Evolutionary conservation across 2,888 invertebrate genomes (phyloP).

Genomic region (Helicoverpa assulta): DNA sequence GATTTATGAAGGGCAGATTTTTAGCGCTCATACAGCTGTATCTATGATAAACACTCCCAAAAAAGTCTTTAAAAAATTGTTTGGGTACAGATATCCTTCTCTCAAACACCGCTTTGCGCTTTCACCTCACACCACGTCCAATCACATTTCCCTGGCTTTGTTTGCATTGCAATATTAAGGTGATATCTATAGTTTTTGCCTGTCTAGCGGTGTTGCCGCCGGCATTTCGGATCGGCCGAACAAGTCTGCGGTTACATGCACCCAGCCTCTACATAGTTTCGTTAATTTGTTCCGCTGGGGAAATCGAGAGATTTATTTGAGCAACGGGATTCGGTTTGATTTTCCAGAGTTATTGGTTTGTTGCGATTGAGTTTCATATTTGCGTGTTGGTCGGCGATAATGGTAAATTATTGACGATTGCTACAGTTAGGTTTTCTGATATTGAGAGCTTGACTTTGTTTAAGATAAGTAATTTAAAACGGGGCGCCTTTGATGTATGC

Average conservation of each 20-base stretch:
- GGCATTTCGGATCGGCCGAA: slow-evolving; percentile 65
- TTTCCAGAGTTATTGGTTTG: slow-evolving; percentile 53
- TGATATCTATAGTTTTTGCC: slow-evolving; percentile 80
- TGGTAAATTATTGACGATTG: slow-evolving; percentile 37
- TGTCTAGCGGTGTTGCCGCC: slow-evolving; percentile 65
- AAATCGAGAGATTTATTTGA: slow-evolving; percentile 61
- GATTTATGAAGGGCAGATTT: too few species aligned
- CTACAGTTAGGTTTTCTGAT: slow-evolving; percentile 22
- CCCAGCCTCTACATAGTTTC: slow-evolving; percentile 54
- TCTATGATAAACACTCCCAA: too few species aligned
- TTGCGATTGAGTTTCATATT: slow-evolving; percentile 43
- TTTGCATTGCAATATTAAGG: slow-evolving; percentile 80
- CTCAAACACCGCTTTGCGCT: slow-evolving; percentile 31
- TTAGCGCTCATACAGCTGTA: too few species aligned
- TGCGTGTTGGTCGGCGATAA: slow-evolving; percentile 45
- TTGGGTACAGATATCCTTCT: too few species aligned
- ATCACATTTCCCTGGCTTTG: slow-evolving; percentile 78
- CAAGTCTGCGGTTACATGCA: slow-evolving; percentile 69
- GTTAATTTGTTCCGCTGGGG: slow-evolving; percentile 54
- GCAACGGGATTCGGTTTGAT: slow-evolving; percentile 56
- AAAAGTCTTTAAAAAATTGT: too few species aligned
- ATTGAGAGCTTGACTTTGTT: slow-evolving; percentile 4
- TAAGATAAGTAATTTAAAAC: not conserved
- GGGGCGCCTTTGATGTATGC: not conserved
- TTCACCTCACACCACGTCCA: slow-evolving; percentile 61